These are phyloP conservation scores for Xanthostigma xanthostigma DNA, from an alignment of 2,888 invertebrate genomes.

Conservation along the genomic window DNA sequence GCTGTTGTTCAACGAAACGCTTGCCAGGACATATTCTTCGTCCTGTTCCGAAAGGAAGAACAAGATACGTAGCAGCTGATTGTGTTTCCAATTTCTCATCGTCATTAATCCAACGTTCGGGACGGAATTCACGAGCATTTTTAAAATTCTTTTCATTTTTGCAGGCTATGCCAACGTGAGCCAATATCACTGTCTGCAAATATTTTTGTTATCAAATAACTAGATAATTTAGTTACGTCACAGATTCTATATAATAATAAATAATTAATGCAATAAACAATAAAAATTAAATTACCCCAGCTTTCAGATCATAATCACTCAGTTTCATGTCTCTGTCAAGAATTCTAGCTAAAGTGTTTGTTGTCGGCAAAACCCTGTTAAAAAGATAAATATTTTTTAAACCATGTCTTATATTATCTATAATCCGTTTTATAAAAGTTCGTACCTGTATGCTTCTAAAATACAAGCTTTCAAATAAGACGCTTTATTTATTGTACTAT, in stretches of 20 bases:
- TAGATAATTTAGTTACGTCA: too few relatives aligned
- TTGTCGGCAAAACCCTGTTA: slow-evolving; percentile 50
- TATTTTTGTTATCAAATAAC: too few relatives aligned
- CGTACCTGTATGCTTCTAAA: slow-evolving; percentile 51
- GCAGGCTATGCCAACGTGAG: slow-evolving; percentile 74
- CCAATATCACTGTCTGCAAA: slow-evolving; percentile 57
- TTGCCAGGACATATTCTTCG: slow-evolving; percentile 74
- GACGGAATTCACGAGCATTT: slow-evolving; percentile 50
- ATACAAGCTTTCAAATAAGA: slow-evolving; percentile 66
- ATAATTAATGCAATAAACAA: too few relatives aligned
- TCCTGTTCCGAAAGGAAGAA: slow-evolving; percentile 69
- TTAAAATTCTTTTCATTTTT: slow-evolving; percentile 59
- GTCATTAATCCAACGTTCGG: slow-evolving; percentile 61
- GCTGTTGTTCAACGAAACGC: slow-evolving; percentile 63
- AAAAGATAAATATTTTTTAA: slow-evolving; percentile 14
- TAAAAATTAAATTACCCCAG: slow-evolving; percentile 40
- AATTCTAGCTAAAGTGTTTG: slow-evolving; percentile 64
- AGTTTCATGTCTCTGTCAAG: slow-evolving; percentile 55
- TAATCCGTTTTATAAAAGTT: background rate
- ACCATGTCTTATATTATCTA: slow-evolving; percentile 11
- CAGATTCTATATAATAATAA: too few relatives aligned
- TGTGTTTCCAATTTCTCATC: slow-evolving; percentile 22
- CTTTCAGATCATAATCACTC: slow-evolving; percentile 46
- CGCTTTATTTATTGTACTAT: slow-evolving; percentile 45
- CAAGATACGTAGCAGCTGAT: slow-evolving; percentile 42